These are phyloP conservation scores for Scophthalmus maximus DNA, from an alignment of 2,113 vertebrate genomes.

Conservation along the genomic window DNA sequence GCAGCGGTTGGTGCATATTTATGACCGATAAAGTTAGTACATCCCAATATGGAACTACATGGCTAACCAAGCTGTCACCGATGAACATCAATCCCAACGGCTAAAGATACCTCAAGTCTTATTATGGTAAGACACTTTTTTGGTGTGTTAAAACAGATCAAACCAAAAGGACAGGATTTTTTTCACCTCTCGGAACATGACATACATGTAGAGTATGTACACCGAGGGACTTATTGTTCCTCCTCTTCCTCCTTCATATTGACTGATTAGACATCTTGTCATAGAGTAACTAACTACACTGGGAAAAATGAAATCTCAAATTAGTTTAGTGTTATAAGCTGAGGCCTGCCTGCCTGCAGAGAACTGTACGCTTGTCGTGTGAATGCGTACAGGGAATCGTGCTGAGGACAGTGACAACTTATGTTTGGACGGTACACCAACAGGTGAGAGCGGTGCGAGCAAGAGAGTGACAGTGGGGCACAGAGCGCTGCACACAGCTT, in stretches of 20 bases:
- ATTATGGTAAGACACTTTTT: slow-evolving; percentile 47
- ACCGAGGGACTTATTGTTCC: not conserved
- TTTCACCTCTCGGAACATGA: not conserved
- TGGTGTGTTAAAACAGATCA: slow-evolving; percentile 2
- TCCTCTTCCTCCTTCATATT: not conserved
- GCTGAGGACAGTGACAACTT: too few species aligned
- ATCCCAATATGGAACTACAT: slow-evolving; percentile 37
- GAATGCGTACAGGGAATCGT: too few species aligned
- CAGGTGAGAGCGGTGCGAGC: too few species aligned
- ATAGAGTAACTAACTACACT: not conserved
- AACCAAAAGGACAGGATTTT: slow-evolving; percentile 16
- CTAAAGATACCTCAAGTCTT: slow-evolving; percentile 36
- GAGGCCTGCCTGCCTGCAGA: too few species aligned
- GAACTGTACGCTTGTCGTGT: too few species aligned
- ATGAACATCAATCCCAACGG: slow-evolving; percentile 44
- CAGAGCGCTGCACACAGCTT: not conserved
- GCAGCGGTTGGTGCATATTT: slow-evolving; percentile 25
- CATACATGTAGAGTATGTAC: not conserved
- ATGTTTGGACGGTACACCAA: too few species aligned
- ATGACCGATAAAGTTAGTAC: slow-evolving; percentile 22
- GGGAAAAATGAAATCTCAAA: not conserved
- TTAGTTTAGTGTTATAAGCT: too few species aligned
- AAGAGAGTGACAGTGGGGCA: too few species aligned
- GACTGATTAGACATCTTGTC: not conserved
- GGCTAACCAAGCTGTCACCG: slow-evolving; percentile 49